Evolutionary conservation across 2,113 vertebrate species (phyloP).

Genomic region (Solea senegalensis): DNA sequence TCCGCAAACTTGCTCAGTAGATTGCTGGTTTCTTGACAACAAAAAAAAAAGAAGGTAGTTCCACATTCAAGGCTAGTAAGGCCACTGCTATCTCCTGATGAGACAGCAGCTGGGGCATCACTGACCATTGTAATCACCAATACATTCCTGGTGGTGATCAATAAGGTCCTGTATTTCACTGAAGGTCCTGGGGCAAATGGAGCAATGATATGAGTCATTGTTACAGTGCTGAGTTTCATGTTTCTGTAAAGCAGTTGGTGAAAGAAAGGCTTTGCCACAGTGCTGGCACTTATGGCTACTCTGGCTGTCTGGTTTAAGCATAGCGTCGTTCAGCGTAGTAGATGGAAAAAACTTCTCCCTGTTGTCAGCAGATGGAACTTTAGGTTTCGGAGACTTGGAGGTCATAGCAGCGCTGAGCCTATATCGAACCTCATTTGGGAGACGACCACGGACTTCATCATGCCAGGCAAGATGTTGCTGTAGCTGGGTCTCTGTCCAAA

Average conservation of each 20-base stretch:
- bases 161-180: slow-evolving; percentile 72
- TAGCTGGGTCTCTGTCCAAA: slow-evolving; percentile 80
- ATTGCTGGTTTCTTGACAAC: slow-evolving; percentile 76
- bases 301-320: slow-evolving; percentile 9
- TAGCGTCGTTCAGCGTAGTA: background rate
- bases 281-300: slow-evolving; percentile 70
- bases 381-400: slow-evolving; percentile 44
- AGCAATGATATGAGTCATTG: slow-evolving; percentile 65
- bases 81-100: slow-evolving; percentile 39
- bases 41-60: slow-evolving; percentile 70
- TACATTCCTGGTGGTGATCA: slow-evolving; percentile 77
- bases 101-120: slow-evolving; percentile 24
- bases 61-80: slow-evolving; percentile 78
- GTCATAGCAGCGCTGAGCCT: slow-evolving; percentile 68
- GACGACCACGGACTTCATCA: slow-evolving; percentile 78
- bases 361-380: slow-evolving; percentile 5
- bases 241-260: slow-evolving; percentile 59
- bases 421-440: slow-evolving; percentile 80
- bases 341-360: slow-evolving; percentile 11
- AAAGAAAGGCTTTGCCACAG: slow-evolving; percentile 74
- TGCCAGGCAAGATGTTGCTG: slow-evolving; percentile 84
- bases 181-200: slow-evolving; percentile 72
- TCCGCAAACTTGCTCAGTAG: slow-evolving; percentile 64
- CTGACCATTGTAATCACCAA: slow-evolving; percentile 34
- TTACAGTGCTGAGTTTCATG: slow-evolving; percentile 63